Evolutionary conservation across 2,113 vertebrate genomes (phyloP), one percentile per base, ranked within the genome.

Genomic region (Thryonomys swinderianus): DNA sequence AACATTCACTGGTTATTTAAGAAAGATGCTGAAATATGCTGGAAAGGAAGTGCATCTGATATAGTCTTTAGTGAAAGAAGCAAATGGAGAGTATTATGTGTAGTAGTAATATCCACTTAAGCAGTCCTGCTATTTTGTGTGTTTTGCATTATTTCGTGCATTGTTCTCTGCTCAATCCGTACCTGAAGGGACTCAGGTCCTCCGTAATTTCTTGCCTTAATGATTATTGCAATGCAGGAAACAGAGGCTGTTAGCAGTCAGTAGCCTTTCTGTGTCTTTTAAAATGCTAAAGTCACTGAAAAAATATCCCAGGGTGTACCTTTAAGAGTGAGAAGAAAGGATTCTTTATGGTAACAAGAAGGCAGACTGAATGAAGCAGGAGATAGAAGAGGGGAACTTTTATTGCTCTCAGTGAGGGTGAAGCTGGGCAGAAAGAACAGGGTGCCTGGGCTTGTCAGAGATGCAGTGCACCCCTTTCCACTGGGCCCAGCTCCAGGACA

Each of bases 161-260:
- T 66, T 90, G 42, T 16, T 74, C 7, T 82, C 14, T 32, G n/a
- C 13, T 37, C 48, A 73, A 9, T 32, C 9, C 9, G 23, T 45
- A 42, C 53, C 53, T 59, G 9, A 40, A n/a, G 42, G 32, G n/a
- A 30, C 42, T 67, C 61, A 18, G 92, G 23, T 55, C 18, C 8
- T 61, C 51, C n/a, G n/a, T 57, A 71, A 80, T 71, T 84, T 89
- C 71, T 85, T 85, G 90, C 80, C 32, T 88, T 89, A 62, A 25
- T 80, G 85, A 90, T 88, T 85, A 71, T 85, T 57, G 18, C 62
- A 55, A 42, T 51, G n/a, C 62, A 90, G 71, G 64, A 71, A 85
- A 64, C 42, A 55, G 42, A 95, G 30, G 23, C 51, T 53, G 23
- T 55, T 62, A 73, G 80, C 45, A 73, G 55, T 64, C 18, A 27